Base-by-base conservation (phyloP, 2,888 invertebrate genomes). In the Mesodorylaimus sp. region DNA sequence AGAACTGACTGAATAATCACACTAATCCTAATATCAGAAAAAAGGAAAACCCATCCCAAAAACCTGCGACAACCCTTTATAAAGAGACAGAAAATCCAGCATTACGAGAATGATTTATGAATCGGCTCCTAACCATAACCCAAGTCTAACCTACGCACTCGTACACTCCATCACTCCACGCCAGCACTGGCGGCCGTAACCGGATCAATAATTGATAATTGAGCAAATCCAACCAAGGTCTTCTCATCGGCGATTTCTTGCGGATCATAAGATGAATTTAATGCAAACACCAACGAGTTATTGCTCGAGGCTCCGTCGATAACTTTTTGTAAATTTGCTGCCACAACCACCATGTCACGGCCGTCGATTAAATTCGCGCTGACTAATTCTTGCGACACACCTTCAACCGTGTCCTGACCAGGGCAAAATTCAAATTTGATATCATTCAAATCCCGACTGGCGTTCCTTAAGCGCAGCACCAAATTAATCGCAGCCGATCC, bases 181-280 rank as follows among this genome's bases (percentile, higher is more conserved):
- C 32, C 32, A 32, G 10, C 16, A 7, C 10, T 16, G 32, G 32
- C 32, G 10, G 32, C 32, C 32, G 32, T 32, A 16, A 7, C 19
- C 27, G 44, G 21, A 26, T 86, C 86, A 58, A 83, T 81, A 68
- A 91, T 80, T 61, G 89, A 88, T 67, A 97, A 81, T 75, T 95
- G 93, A 68, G 95, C 97, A 75, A 81, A 95, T 64, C 95, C 95
- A 66, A 93, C 78, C 58, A 97, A 76, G 42, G 88, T 82, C 66
- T 85, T 85, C 70, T 95, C 93, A 70, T 95, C 93, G 50, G 84
- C 79, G 3, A 60, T 58, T 57, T 65, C 65, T 51, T 61, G 67
- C 16, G 63, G 61, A 28, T 68, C 69, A 55, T 68, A 68, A 50
- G 71, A 71, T 46, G 74, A 73, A 60, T 73, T 71, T 67, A 91